phyloP scores from a whole-genome alignment of 1,140 invertebrate genomes.

The Centruroides vittatus region DNA sequence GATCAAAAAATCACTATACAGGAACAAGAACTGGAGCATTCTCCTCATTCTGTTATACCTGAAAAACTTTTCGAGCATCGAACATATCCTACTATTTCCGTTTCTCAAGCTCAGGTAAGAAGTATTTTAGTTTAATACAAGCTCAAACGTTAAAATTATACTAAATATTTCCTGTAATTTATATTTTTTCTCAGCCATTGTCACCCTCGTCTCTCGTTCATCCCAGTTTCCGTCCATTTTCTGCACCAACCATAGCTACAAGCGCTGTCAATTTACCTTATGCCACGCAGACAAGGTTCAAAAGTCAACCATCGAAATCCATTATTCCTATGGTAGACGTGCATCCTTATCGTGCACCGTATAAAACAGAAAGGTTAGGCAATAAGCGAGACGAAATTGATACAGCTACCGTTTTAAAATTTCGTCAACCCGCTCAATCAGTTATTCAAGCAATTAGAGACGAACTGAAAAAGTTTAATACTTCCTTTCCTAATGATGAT shows the following conservation, averaged over 20 bases:
- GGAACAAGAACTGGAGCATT: too few relatives aligned
- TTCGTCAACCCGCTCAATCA: constrained; percentile 1
- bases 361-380: neutral
- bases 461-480: constrained; percentile 9
- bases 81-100: too few relatives aligned
- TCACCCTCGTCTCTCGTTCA: too few relatives aligned
- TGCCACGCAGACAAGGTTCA: neutral
- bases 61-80: too few relatives aligned
- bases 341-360: neutral
- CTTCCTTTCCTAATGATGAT: neutral
- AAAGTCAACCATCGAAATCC: neutral
- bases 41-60: too few relatives aligned
- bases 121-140: too few relatives aligned
- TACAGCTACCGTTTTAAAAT: neutral
- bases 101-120: too few relatives aligned
- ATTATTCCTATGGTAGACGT: neutral
- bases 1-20: too few relatives aligned
- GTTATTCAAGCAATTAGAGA: constrained; percentile 12
- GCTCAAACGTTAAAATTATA: too few relatives aligned
- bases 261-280: neutral
- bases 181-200: too few relatives aligned
- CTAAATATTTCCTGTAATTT: too few relatives aligned
- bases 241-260: neutral
- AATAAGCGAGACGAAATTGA: neutral
- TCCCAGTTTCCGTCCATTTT: neutral